Evolutionary conservation across 2,888 invertebrate species (phyloP), one percentile per base, ranked within the genome.

Genomic region (Acleris literana): DNA sequence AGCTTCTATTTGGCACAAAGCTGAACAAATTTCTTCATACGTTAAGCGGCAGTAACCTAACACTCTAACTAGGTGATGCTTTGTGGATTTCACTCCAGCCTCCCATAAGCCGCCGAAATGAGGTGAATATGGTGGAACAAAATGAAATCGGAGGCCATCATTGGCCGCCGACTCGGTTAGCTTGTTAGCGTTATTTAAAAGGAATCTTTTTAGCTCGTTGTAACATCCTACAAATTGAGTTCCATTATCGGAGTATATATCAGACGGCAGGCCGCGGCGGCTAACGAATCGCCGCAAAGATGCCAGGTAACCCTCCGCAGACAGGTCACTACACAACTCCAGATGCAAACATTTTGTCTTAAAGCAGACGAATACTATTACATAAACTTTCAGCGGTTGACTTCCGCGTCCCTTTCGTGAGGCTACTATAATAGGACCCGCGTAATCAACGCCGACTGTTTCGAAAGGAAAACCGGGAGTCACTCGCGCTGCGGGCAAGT

Each of bases 41-140:
- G 56, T 61, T 22, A 58, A 22, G 33, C 53, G 33, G n/a, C 57
- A 5, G 54, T 44, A 44, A 6, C 64, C 60, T 16, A 55, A 11
- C 0, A 68, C 57, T 16, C 68, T 56, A 44, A 33, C 62, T 9
- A 72, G 11, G 33, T 72, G 72, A 25, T 64, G 52, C 55, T 76
- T 72, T 1, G 70, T 70, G 0, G 70, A 71, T 53, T 70, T 73
- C 0, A 73, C 63, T 0, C 71, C 69, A 13, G 71, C 69, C 53
- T 75, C 76, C 68, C 63, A 70, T 0, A 73, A 51, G 1, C 73
- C 74, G 17, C 69, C 71, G 49, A 77, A 77, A 25, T 75, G 71
- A 54, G 76, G 74, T 67, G 74, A 69, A 54, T 74, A 74, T 11
- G 75, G 25, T 0, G 76, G 74, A 7, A 25, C 48, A 49, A 77